Base-by-base conservation (phyloP, 2,113 vertebrate species). In the Plecotus auritus region DNA sequence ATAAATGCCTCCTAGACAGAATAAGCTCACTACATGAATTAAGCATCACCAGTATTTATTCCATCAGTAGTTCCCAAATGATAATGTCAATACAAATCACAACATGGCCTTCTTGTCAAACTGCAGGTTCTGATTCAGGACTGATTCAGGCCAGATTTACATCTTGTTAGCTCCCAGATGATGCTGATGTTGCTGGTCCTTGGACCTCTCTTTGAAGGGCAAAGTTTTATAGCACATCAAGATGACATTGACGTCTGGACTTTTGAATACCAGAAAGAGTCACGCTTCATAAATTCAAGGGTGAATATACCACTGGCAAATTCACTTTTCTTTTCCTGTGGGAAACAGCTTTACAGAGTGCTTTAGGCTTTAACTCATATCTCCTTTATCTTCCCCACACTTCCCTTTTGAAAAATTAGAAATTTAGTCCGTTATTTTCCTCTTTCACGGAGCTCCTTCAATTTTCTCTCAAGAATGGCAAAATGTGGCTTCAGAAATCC, bases 401-500 rank as follows among this genome's bases (percentile, higher is more conserved):
- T 37, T 76, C 20, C 61, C n/a, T 22, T 93, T 35, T 54, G 26
- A 7, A 80, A 95, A 92, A n/a, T 32, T 51, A 77, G 85, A 82
- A 74, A 56, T 74, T 80, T 37, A 88, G 47, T 51, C 67, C 9
- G 77, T 56, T 74, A 26, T 45, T 67, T 74, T 77, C 61, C 42
- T 72, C 17, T 88, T 77, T 67, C 81, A 66, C 45, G 84, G 78
- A 67, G 18, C 4, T 77, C 90, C 76, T 85, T 90, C 42, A 88
- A n/a, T 66, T 82, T 81, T 85, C 77, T 95, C 42, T 72, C 84
- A 72, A 77, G 59, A 93, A 88, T 45, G 56, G 54, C 45, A 88
- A 74, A 64, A 16, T 26, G 61, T 69, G 45, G 28, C 70, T 92
- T 89, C 83, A 59, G 91, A 85, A 96, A 89, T 28, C 78, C 70